phyloP scores from a whole-genome alignment of 2,797 vertebrate genomes.

The Pteronotus mesoamericanus region DNA sequence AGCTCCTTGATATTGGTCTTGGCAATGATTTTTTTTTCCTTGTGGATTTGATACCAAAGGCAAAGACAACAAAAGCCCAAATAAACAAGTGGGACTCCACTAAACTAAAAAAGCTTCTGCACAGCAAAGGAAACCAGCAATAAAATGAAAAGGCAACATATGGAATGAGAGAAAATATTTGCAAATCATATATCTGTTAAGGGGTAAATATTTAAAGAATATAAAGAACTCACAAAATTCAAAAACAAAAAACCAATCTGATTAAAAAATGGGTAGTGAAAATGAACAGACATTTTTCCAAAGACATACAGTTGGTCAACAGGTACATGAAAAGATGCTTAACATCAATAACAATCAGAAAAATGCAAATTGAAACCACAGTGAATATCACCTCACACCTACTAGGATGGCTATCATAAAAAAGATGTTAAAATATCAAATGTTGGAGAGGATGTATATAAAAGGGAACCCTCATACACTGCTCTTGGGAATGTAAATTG shows the following conservation, averaged over 20 bases:
- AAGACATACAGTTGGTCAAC: background rate
- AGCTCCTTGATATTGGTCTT: background rate
- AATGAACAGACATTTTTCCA: background rate
- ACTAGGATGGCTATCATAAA: background rate
- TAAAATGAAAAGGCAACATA: background rate
- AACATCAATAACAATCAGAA: background rate
- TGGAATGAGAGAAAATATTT: background rate
- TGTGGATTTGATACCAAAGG: background rate
- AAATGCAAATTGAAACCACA: background rate
- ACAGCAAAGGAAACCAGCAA: background rate
- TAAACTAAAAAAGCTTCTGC: background rate
- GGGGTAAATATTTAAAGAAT: background rate
- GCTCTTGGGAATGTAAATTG: background rate
- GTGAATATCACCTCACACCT: background rate
- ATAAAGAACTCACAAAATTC: background rate
- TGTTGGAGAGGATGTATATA: background rate
- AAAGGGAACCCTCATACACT: background rate
- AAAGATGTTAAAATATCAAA: background rate
- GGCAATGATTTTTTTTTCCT: background rate
- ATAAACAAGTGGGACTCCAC: background rate
- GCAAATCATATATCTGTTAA: background rate
- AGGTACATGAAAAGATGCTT: background rate
- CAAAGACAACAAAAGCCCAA: background rate
- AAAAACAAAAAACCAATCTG: background rate
- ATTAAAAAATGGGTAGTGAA: background rate